phyloP scores from a whole-genome alignment of 92 coral and sea anemone species.

The Epizoanthus stellaris region DNA sequence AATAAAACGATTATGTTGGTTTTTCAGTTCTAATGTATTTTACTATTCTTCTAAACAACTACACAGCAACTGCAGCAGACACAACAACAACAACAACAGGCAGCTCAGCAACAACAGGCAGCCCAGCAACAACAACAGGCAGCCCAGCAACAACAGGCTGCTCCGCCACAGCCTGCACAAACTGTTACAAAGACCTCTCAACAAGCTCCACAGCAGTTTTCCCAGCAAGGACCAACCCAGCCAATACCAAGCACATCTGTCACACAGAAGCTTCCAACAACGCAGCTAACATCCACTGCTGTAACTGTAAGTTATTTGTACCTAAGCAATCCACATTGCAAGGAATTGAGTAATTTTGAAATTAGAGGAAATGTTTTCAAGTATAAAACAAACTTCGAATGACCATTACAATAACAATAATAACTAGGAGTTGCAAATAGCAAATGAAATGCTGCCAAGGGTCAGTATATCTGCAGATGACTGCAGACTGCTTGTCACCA shows the following conservation, averaged over 20 bases:
- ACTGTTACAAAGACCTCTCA: constrained; percentile 42
- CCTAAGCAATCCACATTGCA: not conserved
- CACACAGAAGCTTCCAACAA: constrained; percentile 71
- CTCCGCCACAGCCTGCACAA: constrained; percentile 55
- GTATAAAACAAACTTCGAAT: no score
- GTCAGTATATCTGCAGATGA: not conserved
- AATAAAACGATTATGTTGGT: no score
- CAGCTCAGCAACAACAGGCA: constrained; percentile 60
- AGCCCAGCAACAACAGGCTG: constrained; percentile 47
- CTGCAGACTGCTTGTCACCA: no score
- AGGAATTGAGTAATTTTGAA: no score
- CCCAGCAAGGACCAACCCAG: constrained; percentile 58
- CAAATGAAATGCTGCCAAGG: constrained; percentile 10
- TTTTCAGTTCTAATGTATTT: not conserved
- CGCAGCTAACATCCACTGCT: constrained; percentile 75
- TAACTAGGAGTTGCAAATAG: no score
- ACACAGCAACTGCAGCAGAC: constrained; percentile 55
- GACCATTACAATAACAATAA: no score
- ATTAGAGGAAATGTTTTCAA: no score
- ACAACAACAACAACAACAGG: constrained; percentile 74
- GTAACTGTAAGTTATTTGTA: constrained; percentile 60
- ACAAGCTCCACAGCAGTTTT: constrained; percentile 67
- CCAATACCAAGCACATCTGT: constrained; percentile 55
- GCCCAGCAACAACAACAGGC: constrained; percentile 47
- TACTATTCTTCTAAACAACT: not conserved